Evolutionary conservation across 2,888 invertebrate genomes (phyloP), one percentile per base, ranked within the genome.

Genomic region (Pteria penguin): DNA sequence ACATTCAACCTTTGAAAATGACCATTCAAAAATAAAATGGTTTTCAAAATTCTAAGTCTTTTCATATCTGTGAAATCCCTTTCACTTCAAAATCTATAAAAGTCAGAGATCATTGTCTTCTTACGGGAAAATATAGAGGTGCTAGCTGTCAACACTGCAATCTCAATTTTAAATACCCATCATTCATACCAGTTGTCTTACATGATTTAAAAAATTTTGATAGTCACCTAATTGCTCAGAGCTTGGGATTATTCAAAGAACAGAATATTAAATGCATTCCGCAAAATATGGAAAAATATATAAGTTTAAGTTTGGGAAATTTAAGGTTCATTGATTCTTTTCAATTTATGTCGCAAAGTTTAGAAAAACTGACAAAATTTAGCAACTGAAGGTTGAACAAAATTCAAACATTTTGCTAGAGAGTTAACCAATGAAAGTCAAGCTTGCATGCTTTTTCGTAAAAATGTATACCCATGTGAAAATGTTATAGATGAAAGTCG

Each of bases 401-500:
- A 45, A 29, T 71, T 71, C 29, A 52, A 31, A 29, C 26, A 24
- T 4, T 55, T 71, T 14, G 27, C 2, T 29, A 55, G 29, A 14
- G 62, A 62, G 29, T 60, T 67, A 62, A 36, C n/a, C 22, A n/a
- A n/a, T n/a, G n/a, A 26, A 4, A 14, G 27, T 5, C 24, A 70
- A 3, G 2, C 14, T n/a, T 22, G 54, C 2, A 24, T 75, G 5
- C n/a, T 78, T 11, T 22, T 57, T 14, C 14, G 60, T n/a, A 90
- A 91, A 77, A 87, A 88, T 22, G 78, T 89, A 4, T 90, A 90
- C 72, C 88, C 87, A 0, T 90, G 88, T 72, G 87, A 89, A 2
- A 88, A 88, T 75, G 58, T 90, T 2, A 82, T 61, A 85, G 4
- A 84, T 26, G 4, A 4, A 14, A 33, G 18, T 4, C 69, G 33